Percentiles rank a stretch among this genome's conserved stretches.
phyloP scores from a whole-genome alignment of 1,140 invertebrate genomes.

The Heliothis subflexa region DNA sequence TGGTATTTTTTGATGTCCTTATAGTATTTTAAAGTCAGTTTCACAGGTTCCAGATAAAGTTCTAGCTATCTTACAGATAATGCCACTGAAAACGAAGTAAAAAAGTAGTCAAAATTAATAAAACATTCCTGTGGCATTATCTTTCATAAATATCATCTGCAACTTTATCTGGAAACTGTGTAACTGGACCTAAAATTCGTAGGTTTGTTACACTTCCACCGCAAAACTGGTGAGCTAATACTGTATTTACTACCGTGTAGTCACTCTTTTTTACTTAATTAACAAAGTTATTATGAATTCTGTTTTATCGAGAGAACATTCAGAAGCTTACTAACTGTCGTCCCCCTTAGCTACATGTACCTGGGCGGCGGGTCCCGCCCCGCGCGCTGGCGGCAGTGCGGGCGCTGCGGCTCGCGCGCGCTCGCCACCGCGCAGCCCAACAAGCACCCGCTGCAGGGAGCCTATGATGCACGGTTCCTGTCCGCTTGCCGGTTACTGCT shows the following conservation, averaged over 20 bases:
- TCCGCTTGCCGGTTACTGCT: slow-evolving; percentile 65
- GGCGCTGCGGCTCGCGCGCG: slow-evolving; percentile 70
- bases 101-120: too few species aligned
- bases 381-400: slow-evolving; percentile 68
- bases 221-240: too few species aligned
- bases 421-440: slow-evolving; percentile 62
- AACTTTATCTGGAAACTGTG: too few species aligned
- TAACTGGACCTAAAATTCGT: too few species aligned
- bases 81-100: too few species aligned
- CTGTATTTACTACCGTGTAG: not conserved
- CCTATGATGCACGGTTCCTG: slow-evolving; percentile 69
- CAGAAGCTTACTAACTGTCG: not conserved
- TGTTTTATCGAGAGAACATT: too few species aligned
- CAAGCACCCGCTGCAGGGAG: slow-evolving; percentile 63
- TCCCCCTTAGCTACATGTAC: slow-evolving; percentile 71
- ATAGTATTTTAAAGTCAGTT: not conserved
- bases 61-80: too few species aligned
- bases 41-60: too few species aligned
- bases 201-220: too few species aligned
- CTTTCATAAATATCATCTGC: too few species aligned
- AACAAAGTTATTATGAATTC: too few species aligned
- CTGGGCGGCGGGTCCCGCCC: slow-evolving; percentile 64
- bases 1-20: not conserved
- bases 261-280: not conserved
- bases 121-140: too few species aligned